Evolutionary conservation across 2,113 vertebrate genomes (phyloP).

Genomic region (Leptocoma aspasia): DNA sequence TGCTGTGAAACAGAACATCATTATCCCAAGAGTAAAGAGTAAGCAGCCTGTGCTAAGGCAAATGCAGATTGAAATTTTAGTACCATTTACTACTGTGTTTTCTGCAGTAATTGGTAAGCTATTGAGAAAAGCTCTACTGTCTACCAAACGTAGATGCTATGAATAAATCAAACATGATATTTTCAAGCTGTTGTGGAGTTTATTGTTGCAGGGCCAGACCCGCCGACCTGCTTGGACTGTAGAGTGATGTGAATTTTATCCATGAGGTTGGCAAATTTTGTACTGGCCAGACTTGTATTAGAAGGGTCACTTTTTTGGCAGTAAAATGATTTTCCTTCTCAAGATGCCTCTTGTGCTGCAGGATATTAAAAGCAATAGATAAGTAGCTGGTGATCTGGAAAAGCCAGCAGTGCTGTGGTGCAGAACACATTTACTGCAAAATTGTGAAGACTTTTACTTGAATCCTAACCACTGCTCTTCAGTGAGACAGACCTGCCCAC

Average conservation of each 20-base stretch:
- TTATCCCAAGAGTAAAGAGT: neutral
- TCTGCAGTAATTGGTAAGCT: neutral
- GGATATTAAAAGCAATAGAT: neutral
- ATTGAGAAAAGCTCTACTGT: neutral
- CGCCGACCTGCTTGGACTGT: neutral
- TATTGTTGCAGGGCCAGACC: neutral
- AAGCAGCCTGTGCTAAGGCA: neutral
- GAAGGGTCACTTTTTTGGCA: neutral
- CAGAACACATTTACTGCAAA: neutral
- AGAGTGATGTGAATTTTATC: neutral
- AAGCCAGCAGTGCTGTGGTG: neutral
- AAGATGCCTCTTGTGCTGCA: neutral
- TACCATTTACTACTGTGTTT: neutral
- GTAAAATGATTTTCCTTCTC: neutral
- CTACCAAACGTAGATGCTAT: neutral
- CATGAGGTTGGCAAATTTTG: neutral
- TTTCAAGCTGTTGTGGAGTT: neutral
- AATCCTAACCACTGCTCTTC: neutral
- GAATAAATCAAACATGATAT: neutral
- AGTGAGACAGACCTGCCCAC: neutral
- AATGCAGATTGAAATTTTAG: neutral
- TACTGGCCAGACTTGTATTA: neutral
- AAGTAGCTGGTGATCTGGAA: neutral
- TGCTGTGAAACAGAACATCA: neutral
- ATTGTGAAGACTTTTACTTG: neutral